Evolutionary conservation across 2,888 invertebrate genomes (phyloP).

Genomic region (Lapara coniferarum): DNA sequence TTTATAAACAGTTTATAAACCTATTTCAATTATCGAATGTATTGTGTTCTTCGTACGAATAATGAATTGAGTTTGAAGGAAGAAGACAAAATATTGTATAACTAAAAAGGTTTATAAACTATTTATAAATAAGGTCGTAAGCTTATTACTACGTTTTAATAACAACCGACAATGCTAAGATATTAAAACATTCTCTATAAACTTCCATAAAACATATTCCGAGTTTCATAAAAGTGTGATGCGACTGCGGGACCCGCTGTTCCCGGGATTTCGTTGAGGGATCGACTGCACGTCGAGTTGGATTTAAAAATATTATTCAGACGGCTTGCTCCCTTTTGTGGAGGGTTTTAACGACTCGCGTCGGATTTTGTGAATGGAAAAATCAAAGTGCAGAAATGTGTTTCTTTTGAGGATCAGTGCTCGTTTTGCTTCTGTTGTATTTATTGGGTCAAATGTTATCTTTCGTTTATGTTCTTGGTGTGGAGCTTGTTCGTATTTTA

Average conservation of each 20-base stretch:
- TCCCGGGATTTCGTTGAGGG: constrained; percentile 12
- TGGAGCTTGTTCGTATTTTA: neutral
- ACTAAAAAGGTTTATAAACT: too few relatives aligned
- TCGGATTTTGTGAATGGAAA: constrained; percentile 2
- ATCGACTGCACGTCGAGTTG: neutral
- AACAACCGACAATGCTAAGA: too few relatives aligned
- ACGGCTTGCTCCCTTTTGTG: constrained; percentile 4
- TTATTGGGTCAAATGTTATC: neutral
- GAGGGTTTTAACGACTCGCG: constrained; percentile 6
- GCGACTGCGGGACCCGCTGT: neutral
- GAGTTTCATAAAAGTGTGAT: neutral
- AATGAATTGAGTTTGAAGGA: too few relatives aligned
- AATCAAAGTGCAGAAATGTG: neutral
- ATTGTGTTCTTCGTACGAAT: too few relatives aligned
- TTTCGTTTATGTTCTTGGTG: too few relatives aligned
- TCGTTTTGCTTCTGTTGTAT: neutral
- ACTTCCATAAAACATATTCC: neutral
- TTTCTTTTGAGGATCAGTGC: neutral
- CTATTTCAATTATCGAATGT: too few relatives aligned
- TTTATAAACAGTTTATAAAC: too few relatives aligned
- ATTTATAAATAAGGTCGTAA: too few relatives aligned
- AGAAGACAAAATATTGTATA: too few relatives aligned
- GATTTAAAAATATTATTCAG: constrained; percentile 22
- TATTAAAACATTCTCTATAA: too few relatives aligned
- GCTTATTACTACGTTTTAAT: too few relatives aligned